Base-by-base conservation (phyloP, 2,113 vertebrate genomes). In the Epinephelus cyanopodus region DNA sequence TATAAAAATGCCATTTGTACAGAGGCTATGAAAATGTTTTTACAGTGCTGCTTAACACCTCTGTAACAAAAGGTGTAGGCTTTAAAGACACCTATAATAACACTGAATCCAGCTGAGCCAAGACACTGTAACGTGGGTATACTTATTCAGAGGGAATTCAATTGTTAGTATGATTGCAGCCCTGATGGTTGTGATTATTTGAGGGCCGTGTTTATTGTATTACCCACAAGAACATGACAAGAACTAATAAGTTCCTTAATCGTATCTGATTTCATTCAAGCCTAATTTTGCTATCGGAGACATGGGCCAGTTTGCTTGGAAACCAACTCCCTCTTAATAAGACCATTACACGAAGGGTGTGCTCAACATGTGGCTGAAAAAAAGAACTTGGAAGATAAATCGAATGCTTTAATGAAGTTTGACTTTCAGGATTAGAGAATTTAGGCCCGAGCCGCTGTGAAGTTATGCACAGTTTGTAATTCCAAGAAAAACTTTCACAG, bases 401-500 rank as follows among this genome's bases (percentile, higher is more conserved):
- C 83, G 69, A 75, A 87, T 5, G 61, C 60, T 76, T 74, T 94
- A 95, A 95, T 91, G 85, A 94, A 94, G 92, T 95, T 93, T 93
- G 95, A 95, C 95, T 94, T 83, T 77, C 81, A 58, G 90, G 90
- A 92, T 91, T 93, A 89, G 83, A 77, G 81, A 90, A 89, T 87
- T 89, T 91, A 79, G 86, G 90, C 76, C 89, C 53, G 65, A 81
- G 76, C 75, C 73, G 79, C 87, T 92, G 83, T 91, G 90, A 94
- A 93, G 92, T 92, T 92, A 89, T 93, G 90, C 92, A 75, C 82
- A 85, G 83, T 93, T 90, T 90, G 54, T 84, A 90, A 95, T 91
- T 94, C 93, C 90, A 91, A 88, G 84, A 82, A 92, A 95, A 95
- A 95, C 88, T 92, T 92, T 92, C 82, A 69, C 95, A 95, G 94